A percentile compares a stretch with the other conserved stretches of the same genome.
Conservation (phyloP, 2,113 vertebrate species). For the Dermatemys mawii region DNA sequence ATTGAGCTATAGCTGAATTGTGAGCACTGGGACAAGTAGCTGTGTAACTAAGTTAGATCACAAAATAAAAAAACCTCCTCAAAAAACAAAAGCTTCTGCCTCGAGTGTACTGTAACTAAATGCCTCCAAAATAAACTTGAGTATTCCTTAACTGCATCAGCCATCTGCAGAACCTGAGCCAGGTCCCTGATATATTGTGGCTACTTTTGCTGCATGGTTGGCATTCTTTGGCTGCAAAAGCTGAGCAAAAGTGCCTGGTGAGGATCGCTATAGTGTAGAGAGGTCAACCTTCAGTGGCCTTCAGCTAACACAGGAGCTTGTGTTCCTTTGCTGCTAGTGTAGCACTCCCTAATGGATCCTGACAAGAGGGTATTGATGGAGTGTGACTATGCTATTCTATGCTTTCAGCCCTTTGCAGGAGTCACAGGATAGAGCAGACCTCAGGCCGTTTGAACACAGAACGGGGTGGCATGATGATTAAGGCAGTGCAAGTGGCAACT, state of each 20-base stretch:
- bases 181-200: not conserved
- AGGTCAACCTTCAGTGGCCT: not conserved
- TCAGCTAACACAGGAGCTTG: not conserved
- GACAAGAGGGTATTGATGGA: not conserved
- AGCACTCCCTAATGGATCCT: not conserved
- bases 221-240: fast-evolving
- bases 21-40: conserved; percentile 3
- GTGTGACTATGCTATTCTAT: not conserved
- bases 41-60: not conserved
- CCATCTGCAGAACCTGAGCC: not conserved
- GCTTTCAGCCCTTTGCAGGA: fast-evolving
- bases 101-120: not conserved
- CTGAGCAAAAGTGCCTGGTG: fast-evolving
- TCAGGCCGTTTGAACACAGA: not conserved
- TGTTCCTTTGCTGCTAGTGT: not conserved
- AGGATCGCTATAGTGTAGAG: not conserved
- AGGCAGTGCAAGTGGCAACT: not conserved
- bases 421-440: not conserved
- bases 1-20: not conserved
- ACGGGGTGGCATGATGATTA: not conserved
- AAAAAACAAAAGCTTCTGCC: not conserved
- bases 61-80: conserved; percentile 1
- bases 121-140: not conserved
- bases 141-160: conserved; percentile 11
- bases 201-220: not conserved